Percentiles rank a stretch among this genome's conserved stretches.
Evolutionary conservation across 2,888 invertebrate species (phyloP).

Genomic region (Lithophane ornitopus): DNA sequence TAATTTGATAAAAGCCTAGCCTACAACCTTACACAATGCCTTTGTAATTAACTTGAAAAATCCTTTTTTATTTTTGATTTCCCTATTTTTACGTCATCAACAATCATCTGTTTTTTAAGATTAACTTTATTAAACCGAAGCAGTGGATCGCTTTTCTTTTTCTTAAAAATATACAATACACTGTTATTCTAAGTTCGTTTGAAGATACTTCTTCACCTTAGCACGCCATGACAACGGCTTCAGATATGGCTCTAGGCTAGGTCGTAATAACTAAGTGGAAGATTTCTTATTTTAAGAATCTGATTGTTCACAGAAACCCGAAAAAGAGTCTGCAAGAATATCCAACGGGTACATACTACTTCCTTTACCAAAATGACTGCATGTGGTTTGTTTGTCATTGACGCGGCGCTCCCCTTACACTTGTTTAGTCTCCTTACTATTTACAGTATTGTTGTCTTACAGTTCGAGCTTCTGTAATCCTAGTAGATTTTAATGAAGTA

Average conservation of each 20-base stretch:
- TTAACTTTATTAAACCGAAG: neutral
- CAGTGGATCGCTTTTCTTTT: neutral
- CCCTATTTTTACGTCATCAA: neutral
- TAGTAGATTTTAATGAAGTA: neutral
- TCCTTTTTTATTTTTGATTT: neutral
- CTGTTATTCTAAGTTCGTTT: neutral
- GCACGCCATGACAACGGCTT: neutral
- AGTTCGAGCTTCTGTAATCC: slow-evolving; percentile 33
- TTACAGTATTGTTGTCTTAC: slow-evolving; percentile 28
- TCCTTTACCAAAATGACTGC: slow-evolving; percentile 22
- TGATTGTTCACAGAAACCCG: slow-evolving; percentile 22
- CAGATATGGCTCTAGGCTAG: neutral
- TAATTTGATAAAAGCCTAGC: neutral
- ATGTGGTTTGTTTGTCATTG: slow-evolving; percentile 27
- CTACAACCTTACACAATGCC: neutral
- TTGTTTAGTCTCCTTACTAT: slow-evolving; percentile 14
- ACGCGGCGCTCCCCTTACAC: neutral
- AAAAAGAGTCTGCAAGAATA: slow-evolving; percentile 30
- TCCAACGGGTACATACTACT: slow-evolving; percentile 9
- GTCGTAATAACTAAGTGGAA: neutral
- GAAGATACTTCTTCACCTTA: neutral
- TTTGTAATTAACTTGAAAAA: neutral
- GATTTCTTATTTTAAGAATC: neutral
- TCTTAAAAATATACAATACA: neutral
- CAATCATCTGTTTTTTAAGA: neutral